Evolutionary conservation across 2,888 invertebrate species (phyloP), one percentile per base, ranked within the genome.

Genomic region (Sacculina carcini): DNA sequence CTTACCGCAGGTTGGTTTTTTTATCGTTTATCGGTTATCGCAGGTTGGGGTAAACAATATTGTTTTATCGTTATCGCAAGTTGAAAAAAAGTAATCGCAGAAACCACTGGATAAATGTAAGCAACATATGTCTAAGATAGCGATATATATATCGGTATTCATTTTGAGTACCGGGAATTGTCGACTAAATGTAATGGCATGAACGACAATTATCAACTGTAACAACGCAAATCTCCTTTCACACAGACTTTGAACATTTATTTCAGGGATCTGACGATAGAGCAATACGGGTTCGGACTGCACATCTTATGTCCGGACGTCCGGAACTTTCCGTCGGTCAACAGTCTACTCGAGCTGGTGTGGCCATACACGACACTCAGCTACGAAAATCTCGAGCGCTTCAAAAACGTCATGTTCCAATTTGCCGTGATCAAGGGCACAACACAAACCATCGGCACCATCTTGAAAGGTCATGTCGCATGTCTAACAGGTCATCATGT

Each of bases 381-480:
- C 21, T 39, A 32, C 19, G 39, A 34, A 5, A 53, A 53, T 38
- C 28, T 53, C 12, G 51, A 51, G 38, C n/a, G 53, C 16, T 53
- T 53, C 51, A 40, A 32, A 16, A 42, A 50, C 32, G 34, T 53
- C 24, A 51, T 53, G n/a, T 53, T 53, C 23, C 53, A 53, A 34
- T 44, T 53, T 19, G 34, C 34, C 21, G 53, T 51, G 19, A 47
- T 26, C 12, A 26, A n/a, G 9, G 52, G 48, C 21, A 44, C 44
- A 1, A 14, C 26, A 16, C 6, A 26, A 19, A 44, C 44, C 2
- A 29, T 16, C 9, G 44, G 44, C 9, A 44, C 44, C 7, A 16
- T 44, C 1, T 19, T 44, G 7, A n/a, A 29, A 44, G 44, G 44
- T 44, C 39, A n/a, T n/a, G n/a, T n/a, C n/a, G n/a, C n/a, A n/a